Conservation (phyloP, 2,797 vertebrate genomes). For the Dromococcyx pavoninus region DNA sequence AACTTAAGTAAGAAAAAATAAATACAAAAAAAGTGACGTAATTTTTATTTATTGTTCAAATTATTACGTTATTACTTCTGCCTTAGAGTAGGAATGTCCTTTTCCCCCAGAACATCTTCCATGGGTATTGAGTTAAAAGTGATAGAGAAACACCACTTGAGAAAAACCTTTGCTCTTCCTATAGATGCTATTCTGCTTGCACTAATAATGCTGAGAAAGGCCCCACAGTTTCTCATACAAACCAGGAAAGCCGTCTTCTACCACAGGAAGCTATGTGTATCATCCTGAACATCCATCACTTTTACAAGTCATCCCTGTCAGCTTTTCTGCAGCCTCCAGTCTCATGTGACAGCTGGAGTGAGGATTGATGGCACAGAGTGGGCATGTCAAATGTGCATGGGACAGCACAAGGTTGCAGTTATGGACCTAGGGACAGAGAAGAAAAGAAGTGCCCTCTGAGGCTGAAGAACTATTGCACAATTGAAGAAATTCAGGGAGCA, state of each 20-base stretch:
- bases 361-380: not conserved
- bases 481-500: not conserved
- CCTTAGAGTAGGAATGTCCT: not conserved
- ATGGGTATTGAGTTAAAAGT: not conserved
- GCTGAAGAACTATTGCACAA: not conserved
- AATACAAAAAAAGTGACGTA: not conserved
- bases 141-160: not conserved
- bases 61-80: not conserved
- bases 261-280: not conserved
- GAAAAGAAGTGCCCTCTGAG: not conserved
- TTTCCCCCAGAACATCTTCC: not conserved
- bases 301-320: not conserved
- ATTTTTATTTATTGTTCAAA: not conserved
- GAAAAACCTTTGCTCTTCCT: not conserved
- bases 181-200: not conserved
- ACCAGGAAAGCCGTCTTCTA: not conserved
- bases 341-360: not conserved
- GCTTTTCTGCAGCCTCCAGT: not conserved
- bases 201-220: not conserved
- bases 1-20: not conserved
- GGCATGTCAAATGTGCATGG: not conserved
- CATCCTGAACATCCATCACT: not conserved
- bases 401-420: not conserved
- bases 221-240: not conserved
- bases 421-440: not conserved